Evolutionary conservation across 2,888 invertebrate genomes (phyloP).

Genomic region (Ectropis crepuscularia): DNA sequence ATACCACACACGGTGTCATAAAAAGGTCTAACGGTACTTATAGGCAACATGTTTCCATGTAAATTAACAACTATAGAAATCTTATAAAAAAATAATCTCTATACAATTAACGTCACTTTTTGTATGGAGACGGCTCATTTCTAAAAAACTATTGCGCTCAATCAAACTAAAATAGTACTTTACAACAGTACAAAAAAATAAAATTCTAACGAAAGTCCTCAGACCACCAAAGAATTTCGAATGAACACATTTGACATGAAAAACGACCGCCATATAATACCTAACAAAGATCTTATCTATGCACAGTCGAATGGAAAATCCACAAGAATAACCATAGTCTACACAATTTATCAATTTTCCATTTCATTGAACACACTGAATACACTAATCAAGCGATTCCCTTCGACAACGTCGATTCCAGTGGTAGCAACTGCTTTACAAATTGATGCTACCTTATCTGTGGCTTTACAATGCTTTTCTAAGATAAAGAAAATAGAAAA

Average conservation of each 20-base stretch:
- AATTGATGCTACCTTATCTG: constrained; percentile 14
- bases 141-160: no score
- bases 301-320: constrained; percentile 43
- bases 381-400: constrained; percentile 41
- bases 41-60: no score
- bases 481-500: background rate
- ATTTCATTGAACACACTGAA: constrained; percentile 49
- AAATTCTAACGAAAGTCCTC: constrained; percentile 8
- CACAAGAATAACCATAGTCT: constrained; percentile 40
- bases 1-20: no score
- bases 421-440: constrained; percentile 27
- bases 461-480: constrained; percentile 1
- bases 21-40: no score
- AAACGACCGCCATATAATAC: constrained; percentile 39
- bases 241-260: constrained; percentile 34
- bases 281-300: constrained; percentile 38
- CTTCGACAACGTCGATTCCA: constrained; percentile 23
- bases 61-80: no score
- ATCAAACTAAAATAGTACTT: no score
- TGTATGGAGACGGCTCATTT: no score
- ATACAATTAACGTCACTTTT: no score
- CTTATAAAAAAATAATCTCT: no score
- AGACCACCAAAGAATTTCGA: constrained; percentile 20
- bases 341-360: constrained; percentile 52
- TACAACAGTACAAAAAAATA: background rate